phyloP scores from a whole-genome alignment of 2,113 vertebrate genomes.

The Larimichthys crocea region DNA sequence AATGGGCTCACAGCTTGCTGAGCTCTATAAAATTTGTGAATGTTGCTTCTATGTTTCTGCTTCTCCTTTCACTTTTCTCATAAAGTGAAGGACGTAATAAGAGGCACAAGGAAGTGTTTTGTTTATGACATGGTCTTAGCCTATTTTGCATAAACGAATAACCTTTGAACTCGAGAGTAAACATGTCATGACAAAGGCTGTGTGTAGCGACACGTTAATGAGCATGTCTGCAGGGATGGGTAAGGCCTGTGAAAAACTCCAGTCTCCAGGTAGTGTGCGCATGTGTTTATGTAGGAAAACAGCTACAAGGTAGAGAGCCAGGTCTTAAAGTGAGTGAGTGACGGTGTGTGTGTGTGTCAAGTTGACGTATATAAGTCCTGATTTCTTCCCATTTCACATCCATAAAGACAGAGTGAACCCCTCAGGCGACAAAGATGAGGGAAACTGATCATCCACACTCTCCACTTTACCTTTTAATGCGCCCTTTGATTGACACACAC shows the following conservation, averaged over 20 bases:
- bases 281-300: constrained; percentile 31
- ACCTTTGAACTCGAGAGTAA: constrained; percentile 32
- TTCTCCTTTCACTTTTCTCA: constrained; percentile 24
- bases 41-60: constrained; percentile 13
- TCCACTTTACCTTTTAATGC: constrained; percentile 54
- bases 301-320: constrained; percentile 11
- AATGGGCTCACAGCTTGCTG: background rate
- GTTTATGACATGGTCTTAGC: background rate
- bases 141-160: constrained; percentile 1
- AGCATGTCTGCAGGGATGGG: background rate
- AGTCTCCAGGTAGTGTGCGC: constrained; percentile 29
- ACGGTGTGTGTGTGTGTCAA: constrained; percentile 28
- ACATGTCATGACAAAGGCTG: constrained; percentile 22
- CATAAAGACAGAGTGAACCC: constrained; percentile 51
- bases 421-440: constrained; percentile 50
- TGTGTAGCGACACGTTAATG: background rate
- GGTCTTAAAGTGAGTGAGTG: background rate
- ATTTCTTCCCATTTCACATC: constrained; percentile 51
- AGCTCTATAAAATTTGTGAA: constrained; percentile 5
- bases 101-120: background rate
- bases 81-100: background rate
- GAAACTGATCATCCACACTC: constrained; percentile 42
- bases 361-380: constrained; percentile 64
- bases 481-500: constrained; percentile 60
- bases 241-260: background rate